Base-by-base conservation (phyloP, 2,113 vertebrate species). In the Lipophrys pholis region DNA sequence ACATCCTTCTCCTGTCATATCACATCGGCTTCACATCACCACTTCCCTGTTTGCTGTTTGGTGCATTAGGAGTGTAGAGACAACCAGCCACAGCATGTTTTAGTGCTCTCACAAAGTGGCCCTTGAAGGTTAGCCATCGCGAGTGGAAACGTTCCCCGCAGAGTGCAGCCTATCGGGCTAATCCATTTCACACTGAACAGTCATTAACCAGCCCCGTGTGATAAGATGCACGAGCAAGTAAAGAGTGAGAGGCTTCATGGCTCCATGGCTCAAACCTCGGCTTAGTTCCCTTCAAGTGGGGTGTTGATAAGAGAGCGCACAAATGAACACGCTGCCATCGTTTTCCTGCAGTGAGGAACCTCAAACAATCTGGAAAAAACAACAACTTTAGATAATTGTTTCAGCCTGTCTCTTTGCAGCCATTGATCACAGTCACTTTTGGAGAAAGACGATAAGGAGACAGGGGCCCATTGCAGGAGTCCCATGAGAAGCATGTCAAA, bases 151-250 rank as follows among this genome's bases (percentile, higher is more conserved):
- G 70, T 80, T 89, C 87, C 84, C 87, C 64, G 72, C 58, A 56
- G 84, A 85, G 85, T 71, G 75, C 9, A 2, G 72, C 70, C 82
- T 74, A 74, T 82, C 80, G 80, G 69, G 11, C 62, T 54, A 70
- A 88, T 90, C 77, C 86, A 89, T 88, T 89, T 88, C 85, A 87
- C 82, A 80, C 73, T 38, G 51, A 75, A 42, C 67, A 72, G 89
- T 90, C 88, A 89, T 82, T 83, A 80, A 80, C 73, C 21, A 83
- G 61, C 45, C 53, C 65, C 57, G 51, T 16, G n/a, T 76, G 78
- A 91, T 90, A 76, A 81, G 79, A 80, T 62, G 53, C 8, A 62
- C 58, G 17, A 82, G 74, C 38, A 71, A 55, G 55, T 55, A 39
- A 67, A 69, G 8, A 58, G 54, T 53, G 16, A 10, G 45, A 21